These are phyloP conservation scores for Thymallus thymallus DNA, from an alignment of 2,113 vertebrate genomes.

Conservation along the genomic window DNA sequence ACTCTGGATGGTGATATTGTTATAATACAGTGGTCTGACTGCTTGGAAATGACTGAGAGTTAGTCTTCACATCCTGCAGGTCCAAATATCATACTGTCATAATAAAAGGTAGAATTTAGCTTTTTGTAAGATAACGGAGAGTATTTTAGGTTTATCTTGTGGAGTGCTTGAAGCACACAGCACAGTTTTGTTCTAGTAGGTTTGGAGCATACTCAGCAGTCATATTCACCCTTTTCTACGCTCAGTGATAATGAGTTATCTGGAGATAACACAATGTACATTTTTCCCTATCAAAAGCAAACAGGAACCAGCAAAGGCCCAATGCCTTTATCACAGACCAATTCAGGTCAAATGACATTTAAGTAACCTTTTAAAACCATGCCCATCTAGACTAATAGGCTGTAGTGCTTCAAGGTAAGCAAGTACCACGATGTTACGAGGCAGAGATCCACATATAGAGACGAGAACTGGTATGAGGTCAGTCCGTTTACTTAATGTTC, in stretches of 20 bases:
- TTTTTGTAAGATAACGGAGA: no score
- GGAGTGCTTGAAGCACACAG: no score
- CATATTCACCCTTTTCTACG: slow-evolving; percentile 8
- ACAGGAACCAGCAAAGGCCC: slow-evolving; percentile 12
- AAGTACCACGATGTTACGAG: not conserved
- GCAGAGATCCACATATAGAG: not conserved
- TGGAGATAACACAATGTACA: slow-evolving; percentile 38
- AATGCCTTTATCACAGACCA: slow-evolving; percentile 25
- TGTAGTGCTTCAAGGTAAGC: not conserved
- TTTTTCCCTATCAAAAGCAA: slow-evolving; percentile 29
- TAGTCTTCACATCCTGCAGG: not conserved
- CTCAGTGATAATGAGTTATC: slow-evolving; percentile 44
- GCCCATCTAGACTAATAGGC: not conserved
- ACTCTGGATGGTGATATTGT: not conserved
- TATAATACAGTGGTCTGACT: not conserved
- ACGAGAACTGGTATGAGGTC: not conserved
- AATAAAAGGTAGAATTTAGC: no score
- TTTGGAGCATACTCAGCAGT: not conserved
- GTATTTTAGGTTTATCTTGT: no score
- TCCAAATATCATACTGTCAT: no score
- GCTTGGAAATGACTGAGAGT: not conserved
- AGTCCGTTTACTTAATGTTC: not conserved
- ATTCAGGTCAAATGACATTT: slow-evolving; percentile 27
- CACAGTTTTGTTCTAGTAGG: not conserved
- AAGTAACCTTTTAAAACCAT: slow-evolving; percentile 17